These are phyloP conservation scores for Stigmatopora nigra DNA, from an alignment of 2,113 vertebrate species.

Conservation along the genomic window DNA sequence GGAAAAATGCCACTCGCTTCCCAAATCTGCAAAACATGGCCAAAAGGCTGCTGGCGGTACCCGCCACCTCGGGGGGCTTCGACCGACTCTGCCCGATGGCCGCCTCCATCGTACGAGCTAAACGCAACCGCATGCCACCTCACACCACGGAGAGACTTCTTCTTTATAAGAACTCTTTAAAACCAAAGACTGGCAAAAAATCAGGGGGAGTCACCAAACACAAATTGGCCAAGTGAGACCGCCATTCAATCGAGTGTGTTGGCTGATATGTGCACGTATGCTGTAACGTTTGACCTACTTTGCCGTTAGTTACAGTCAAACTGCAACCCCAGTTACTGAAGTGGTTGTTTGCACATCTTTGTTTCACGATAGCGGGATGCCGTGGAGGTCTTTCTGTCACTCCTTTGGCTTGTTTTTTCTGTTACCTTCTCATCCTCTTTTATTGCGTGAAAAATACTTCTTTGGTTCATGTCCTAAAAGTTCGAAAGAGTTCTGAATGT, in stretches of 20 bases:
- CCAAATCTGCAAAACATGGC: constrained; percentile 55
- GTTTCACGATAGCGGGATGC: neutral
- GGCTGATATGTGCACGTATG: too few relatives aligned
- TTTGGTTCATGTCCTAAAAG: neutral
- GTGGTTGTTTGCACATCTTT: neutral
- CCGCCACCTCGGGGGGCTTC: constrained; percentile 67
- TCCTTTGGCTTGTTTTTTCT: too few relatives aligned
- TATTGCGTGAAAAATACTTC: neutral
- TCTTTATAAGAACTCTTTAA: constrained; percentile 60
- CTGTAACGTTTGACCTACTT: neutral
- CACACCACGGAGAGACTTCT: constrained; percentile 71
- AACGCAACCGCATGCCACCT: constrained; percentile 58
- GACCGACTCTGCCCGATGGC: constrained; percentile 65
- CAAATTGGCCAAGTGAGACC: neutral
- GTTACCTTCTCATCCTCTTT: too few relatives aligned
- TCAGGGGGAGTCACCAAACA: constrained; percentile 19
- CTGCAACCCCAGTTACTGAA: too few relatives aligned
- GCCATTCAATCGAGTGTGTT: neutral
- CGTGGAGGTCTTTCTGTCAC: too few relatives aligned
- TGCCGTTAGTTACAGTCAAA: too few relatives aligned
- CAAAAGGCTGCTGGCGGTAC: constrained; percentile 59
- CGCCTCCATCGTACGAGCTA: constrained; percentile 58
- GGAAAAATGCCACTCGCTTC: constrained; percentile 58
- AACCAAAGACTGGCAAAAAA: constrained; percentile 35
- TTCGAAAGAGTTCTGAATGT: neutral